Evolutionary conservation across 1,140 invertebrate species (phyloP).

Genomic region (Hydropsyche tenuis): DNA sequence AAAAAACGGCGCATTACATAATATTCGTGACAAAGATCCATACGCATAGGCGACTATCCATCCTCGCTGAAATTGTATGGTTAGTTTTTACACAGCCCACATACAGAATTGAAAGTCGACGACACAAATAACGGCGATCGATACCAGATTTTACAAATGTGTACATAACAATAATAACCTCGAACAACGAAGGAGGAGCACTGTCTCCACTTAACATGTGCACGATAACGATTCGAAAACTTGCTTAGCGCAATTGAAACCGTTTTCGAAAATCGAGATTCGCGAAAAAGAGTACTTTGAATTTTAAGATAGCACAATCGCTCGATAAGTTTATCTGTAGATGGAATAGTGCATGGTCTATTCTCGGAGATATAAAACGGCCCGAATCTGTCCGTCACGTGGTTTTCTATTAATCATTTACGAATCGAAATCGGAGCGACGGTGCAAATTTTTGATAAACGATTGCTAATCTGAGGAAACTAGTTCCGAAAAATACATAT

Average conservation of each 20-base stretch:
- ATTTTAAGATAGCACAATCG: no score
- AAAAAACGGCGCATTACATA: neutral
- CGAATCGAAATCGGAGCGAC: neutral
- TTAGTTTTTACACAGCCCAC: no score
- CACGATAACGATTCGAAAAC: neutral
- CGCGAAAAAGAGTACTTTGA: neutral
- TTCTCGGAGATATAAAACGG: neutral
- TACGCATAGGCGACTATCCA: neutral
- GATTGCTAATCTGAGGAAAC: neutral
- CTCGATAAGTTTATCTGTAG: no score
- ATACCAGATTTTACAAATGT: no score
- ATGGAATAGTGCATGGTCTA: no score
- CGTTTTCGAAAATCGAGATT: conserved; percentile 1
- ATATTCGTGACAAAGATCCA: conserved; percentile 4
- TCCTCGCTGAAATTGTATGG: no score
- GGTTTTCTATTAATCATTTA: neutral
- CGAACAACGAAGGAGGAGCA: no score
- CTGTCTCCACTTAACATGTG: neutral
- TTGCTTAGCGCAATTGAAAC: neutral
- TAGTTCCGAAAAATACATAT: no score
- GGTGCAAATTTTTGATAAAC: conserved; percentile 4
- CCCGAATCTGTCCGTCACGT: neutral
- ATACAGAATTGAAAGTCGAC: no score
- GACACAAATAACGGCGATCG: no score
- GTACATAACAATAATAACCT: no score